These are phyloP conservation scores for Sturmia bella DNA, from an alignment of 2,888 invertebrate species.

Conservation along the genomic window DNA sequence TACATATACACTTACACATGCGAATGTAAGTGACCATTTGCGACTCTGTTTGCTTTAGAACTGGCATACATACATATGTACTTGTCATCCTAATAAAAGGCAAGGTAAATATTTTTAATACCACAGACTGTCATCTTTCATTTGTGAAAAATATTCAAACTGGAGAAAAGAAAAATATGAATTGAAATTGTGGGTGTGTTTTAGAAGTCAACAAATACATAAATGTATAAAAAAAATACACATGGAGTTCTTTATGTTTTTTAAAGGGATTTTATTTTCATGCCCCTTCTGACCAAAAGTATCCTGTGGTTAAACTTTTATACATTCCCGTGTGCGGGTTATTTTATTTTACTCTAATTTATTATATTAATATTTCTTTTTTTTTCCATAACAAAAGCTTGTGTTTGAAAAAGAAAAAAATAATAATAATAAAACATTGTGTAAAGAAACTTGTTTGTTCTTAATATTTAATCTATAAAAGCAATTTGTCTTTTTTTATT, in stretches of 20 bases:
- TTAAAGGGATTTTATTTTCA: slow-evolving; percentile 14
- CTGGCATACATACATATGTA: too few relatives aligned
- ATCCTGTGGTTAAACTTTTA: slow-evolving; percentile 14
- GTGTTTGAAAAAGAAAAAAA: not conserved
- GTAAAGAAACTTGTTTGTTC: slow-evolving; percentile 17
- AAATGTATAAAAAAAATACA: slow-evolving; percentile 24
- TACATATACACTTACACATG: slow-evolving; percentile 8
- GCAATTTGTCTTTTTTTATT: slow-evolving; percentile 52
- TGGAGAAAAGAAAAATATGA: not conserved
- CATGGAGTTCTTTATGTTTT: slow-evolving; percentile 9
- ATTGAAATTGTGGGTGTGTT: slow-evolving; percentile 9
- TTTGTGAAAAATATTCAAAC: slow-evolving; percentile 6
- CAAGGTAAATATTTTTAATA: slow-evolving; percentile 10
- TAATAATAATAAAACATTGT: not conserved
- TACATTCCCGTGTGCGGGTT: too few relatives aligned
- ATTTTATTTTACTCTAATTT: not conserved
- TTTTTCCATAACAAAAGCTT: slow-evolving; percentile 21
- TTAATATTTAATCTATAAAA: slow-evolving; percentile 32
- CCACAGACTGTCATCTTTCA: slow-evolving; percentile 7
- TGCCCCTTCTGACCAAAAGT: not conserved
- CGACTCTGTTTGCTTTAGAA: not conserved
- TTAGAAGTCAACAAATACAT: not conserved
- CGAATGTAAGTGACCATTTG: not conserved
- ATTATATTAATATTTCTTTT: slow-evolving; percentile 25
- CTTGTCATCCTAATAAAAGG: slow-evolving; percentile 22